Percentiles rank a stretch among this genome's conserved stretches.
phyloP scores from a whole-genome alignment of 2,888 invertebrate genomes.

The Plagiodera versicolora region DNA sequence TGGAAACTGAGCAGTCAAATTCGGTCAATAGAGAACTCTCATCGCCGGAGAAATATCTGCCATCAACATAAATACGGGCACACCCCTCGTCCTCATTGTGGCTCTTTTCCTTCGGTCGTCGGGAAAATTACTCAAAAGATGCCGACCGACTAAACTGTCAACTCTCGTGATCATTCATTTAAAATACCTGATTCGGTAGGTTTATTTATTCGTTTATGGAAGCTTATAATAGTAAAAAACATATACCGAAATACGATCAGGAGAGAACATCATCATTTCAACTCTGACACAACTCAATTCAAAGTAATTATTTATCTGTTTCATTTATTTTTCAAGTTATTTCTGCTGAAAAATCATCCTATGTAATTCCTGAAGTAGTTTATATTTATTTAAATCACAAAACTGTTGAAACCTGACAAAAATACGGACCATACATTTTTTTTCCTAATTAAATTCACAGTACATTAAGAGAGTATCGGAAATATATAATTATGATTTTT shows the following conservation, averaged over 20 bases:
- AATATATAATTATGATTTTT: too few species aligned
- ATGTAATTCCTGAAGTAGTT: too few species aligned
- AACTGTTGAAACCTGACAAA: too few species aligned
- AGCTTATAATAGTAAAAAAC: neutral
- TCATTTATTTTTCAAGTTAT: too few species aligned
- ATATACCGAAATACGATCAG: neutral
- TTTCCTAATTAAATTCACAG: too few species aligned
- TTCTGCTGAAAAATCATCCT: too few species aligned
- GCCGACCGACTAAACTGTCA: neutral
- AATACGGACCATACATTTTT: too few species aligned
- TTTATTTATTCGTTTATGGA: conserved; percentile 1
- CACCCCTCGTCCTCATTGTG: conserved; percentile 15
- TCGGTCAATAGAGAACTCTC: conserved; percentile 33
- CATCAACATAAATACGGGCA: conserved; percentile 31
- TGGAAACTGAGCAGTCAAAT: conserved; percentile 34
- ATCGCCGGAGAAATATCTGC: conserved; percentile 30
- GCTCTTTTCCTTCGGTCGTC: conserved; percentile 10
- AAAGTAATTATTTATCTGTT: too few species aligned
- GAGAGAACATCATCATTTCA: too few species aligned
- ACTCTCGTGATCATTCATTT: neutral
- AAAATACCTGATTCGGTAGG: conserved; percentile 3
- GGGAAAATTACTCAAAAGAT: neutral
- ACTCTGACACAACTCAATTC: too few species aligned
- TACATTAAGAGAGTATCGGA: too few species aligned
- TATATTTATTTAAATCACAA: too few species aligned